Evolutionary conservation across 2,888 invertebrate genomes (phyloP), one percentile per base, ranked within the genome.

Genomic region (Diplazon laetatorius): DNA sequence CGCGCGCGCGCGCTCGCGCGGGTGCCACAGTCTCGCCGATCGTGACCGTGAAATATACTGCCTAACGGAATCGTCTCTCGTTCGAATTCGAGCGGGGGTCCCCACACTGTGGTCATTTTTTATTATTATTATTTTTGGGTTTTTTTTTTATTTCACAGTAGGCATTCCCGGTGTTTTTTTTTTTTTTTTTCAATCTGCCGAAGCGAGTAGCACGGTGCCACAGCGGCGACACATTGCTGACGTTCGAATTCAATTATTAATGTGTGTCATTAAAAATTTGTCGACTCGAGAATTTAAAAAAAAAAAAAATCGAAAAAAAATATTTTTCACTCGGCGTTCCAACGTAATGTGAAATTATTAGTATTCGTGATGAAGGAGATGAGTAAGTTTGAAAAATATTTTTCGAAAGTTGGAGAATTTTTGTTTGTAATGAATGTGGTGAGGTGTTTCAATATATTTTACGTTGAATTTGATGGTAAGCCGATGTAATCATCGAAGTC

Each of bases 11-110:
- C n/a, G n/a, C n/a, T n/a, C n/a, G n/a, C n/a, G 76, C 77, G 80
- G 71, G 78, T 77, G 55, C 81, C 82, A 78, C 81, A 82, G 71
- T 69, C 73, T 39, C 77, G 55, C 63, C 70, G 60, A 74, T 74
- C 82, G 72, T 80, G 82, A 78, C 74, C 78, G 78, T 78, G 78
- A 78, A 78, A 74, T n/a, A n/a, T 78, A 77, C 77, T 50, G 77
- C 73, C 48, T 77, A 77, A 77, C 77, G 77, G 77, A 77, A 73
- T 77, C 48, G 68, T 39, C 66, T 72, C 68, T 73, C 72, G 55
- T 60, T 52, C 66, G 60, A 52, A 66, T 66, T 66, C 66, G 48
- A 62, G 60, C 42, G n/a, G 25, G 20, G 22, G 16, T 14, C 60
- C 12, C 60, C n/a, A n/a, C n/a, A n/a, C 20, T 48, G 16, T 16